Percentiles rank a stretch among this genome's conserved stretches.
phyloP scores from a whole-genome alignment of 2,888 invertebrate genomes.

The Tiliacea citrago region DNA sequence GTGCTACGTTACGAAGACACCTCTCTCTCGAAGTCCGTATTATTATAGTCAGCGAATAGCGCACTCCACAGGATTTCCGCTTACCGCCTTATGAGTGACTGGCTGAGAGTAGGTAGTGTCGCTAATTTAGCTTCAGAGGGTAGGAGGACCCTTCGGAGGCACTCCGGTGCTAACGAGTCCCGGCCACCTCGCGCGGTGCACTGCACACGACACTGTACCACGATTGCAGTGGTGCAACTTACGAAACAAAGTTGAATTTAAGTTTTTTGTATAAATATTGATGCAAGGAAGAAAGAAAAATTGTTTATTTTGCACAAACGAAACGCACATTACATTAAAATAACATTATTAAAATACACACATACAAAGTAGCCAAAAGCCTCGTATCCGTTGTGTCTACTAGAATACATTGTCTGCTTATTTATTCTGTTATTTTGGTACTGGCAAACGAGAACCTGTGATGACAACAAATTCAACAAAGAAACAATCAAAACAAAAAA shows the following conservation, averaged over 20 bases:
- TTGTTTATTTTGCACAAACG: no score
- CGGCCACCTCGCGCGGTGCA: constrained; percentile 18
- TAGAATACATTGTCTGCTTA: no score
- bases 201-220: constrained; percentile 1
- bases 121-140: constrained; percentile 63
- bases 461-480: no score
- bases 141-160: constrained; percentile 56
- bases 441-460: no score
- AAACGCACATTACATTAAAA: no score
- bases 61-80: constrained; percentile 13
- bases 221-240: constrained; percentile 18
- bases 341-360: no score
- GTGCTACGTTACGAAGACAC: neutral
- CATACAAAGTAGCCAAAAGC: no score
- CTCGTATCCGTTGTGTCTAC: no score
- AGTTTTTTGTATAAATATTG: neutral
- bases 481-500: no score
- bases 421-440: no score
- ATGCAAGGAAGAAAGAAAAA: no score
- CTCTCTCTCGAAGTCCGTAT: neutral
- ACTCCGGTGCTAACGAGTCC: constrained; percentile 60
- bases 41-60: neutral
- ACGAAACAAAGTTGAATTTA: neutral
- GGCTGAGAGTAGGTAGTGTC: constrained; percentile 34
- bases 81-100: neutral